phyloP scores from a whole-genome alignment of 2,888 invertebrate genomes.

The Ashinkailepas kermadecensis region DNA sequence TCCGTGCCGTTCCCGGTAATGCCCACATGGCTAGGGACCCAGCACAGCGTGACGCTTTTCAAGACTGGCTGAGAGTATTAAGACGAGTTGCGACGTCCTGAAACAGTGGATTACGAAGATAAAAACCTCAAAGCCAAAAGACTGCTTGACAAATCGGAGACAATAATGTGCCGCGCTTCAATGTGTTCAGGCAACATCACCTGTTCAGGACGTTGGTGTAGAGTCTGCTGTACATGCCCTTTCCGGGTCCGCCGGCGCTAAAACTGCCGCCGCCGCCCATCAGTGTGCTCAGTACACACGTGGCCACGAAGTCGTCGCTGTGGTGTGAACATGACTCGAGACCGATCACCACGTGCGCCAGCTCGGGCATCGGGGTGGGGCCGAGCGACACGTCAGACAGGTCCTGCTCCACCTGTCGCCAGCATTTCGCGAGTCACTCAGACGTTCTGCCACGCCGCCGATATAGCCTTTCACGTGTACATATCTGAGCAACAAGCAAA shows the following conservation, averaged over 20 bases:
- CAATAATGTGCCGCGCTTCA: no score
- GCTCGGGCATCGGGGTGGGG: slow-evolving; percentile 84
- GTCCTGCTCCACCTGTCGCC: slow-evolving; percentile 35
- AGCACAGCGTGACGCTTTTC: no score
- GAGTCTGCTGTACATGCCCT: slow-evolving; percentile 98
- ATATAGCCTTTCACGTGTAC: no score
- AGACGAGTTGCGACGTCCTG: no score
- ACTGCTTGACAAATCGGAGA: no score
- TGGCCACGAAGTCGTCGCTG: slow-evolving; percentile 88
- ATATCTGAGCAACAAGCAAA: not conserved
- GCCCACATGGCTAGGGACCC: no score
- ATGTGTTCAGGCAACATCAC: slow-evolving; percentile 43
- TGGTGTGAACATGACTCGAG: slow-evolving; percentile 87
- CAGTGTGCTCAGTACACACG: slow-evolving; percentile 96
- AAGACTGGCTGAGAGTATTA: no score
- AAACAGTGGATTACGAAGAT: no score
- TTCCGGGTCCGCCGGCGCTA: slow-evolving; percentile 98
- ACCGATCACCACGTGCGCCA: slow-evolving; percentile 90
- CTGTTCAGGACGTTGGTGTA: slow-evolving; percentile 95
- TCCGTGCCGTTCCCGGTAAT: no score
- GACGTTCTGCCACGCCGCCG: no score
- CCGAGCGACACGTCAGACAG: slow-evolving; percentile 56
- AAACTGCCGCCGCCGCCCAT: slow-evolving; percentile 99
- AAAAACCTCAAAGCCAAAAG: no score
- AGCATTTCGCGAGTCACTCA: no score